A percentile compares a stretch with the other conserved stretches of the same genome.
Conservation (phyloP, 2,797 vertebrate species). For the Chloroceryle amazona region DNA sequence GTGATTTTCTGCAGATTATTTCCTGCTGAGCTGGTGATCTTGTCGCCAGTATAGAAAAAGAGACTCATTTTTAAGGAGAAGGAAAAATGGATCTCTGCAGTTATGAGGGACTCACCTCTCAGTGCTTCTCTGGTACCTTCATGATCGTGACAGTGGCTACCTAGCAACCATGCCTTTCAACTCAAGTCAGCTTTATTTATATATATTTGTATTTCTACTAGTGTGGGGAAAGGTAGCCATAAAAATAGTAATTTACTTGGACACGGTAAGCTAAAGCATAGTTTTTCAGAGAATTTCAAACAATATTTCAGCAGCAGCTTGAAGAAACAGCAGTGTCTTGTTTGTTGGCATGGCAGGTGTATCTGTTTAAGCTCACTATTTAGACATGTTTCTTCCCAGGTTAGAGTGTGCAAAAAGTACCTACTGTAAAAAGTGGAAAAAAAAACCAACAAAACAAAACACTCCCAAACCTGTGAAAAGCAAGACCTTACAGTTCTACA, state of each 20-base stretch:
- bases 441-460: neutral
- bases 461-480: neutral
- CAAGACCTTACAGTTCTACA: neutral
- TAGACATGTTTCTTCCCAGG: neutral
- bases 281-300: neutral
- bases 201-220: constrained; percentile 12
- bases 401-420: neutral
- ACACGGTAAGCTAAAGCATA: neutral
- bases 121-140: constrained; percentile 70
- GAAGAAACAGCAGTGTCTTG: neutral
- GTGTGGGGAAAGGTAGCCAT: neutral
- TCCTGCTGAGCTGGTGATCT: constrained; percentile 62
- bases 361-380: neutral
- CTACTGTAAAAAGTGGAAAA: neutral
- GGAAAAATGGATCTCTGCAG: constrained; percentile 76
- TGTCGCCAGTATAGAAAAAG: constrained; percentile 60
- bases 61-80: constrained; percentile 70
- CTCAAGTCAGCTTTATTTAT: constrained; percentile 70
- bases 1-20: constrained; percentile 58
- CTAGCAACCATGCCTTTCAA: constrained; percentile 78
- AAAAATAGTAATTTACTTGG: constrained; percentile 10
- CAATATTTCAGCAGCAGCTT: neutral
- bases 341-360: neutral
- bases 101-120: constrained; percentile 75
- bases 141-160: constrained; percentile 73